Percentiles rank a stretch among this genome's conserved stretches.
Evolutionary conservation across 2,113 vertebrate genomes (phyloP).

Genomic region (Nothoprocta perdicaria): DNA sequence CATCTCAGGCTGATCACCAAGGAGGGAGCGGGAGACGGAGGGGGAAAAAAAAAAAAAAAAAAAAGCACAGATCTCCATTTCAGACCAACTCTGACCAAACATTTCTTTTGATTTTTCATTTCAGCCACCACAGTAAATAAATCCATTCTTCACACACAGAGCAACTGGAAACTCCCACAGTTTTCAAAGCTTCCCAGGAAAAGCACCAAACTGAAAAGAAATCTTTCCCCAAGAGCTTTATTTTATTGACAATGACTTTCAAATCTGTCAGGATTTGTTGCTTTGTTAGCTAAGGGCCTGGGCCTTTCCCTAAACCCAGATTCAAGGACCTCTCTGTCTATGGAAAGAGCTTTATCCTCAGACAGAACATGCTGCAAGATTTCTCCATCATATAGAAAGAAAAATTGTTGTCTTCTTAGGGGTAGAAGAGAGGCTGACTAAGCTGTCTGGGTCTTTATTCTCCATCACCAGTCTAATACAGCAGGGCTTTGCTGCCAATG

Average conservation of each 20-base stretch:
- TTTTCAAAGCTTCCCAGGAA: not conserved
- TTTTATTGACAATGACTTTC: not conserved
- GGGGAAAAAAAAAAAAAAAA: not conserved
- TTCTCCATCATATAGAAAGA: not conserved
- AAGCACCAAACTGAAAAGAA: not conserved
- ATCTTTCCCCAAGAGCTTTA: not conserved
- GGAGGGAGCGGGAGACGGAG: not conserved
- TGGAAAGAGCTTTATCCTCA: not conserved
- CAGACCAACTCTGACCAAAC: not conserved
- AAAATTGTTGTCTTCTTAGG: not conserved
- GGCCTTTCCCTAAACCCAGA: not conserved
- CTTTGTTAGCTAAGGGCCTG: not conserved
- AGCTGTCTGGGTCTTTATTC: not conserved
- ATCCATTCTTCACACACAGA: not conserved
- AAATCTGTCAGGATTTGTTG: not conserved
- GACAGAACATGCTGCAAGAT: not conserved
- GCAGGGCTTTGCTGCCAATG: not conserved
- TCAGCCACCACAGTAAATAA: slow-evolving; percentile 13
- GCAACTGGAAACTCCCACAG: not conserved
- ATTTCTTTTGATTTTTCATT: slow-evolving; percentile 25
- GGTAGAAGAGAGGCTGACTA: not conserved
- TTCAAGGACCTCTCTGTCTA: not conserved
- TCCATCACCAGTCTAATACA: not conserved
- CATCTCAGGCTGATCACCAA: not conserved
- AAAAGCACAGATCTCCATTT: not conserved